Evolutionary conservation across 2,113 vertebrate genomes (phyloP).

Genomic region (Phylloscopus trochilus): DNA sequence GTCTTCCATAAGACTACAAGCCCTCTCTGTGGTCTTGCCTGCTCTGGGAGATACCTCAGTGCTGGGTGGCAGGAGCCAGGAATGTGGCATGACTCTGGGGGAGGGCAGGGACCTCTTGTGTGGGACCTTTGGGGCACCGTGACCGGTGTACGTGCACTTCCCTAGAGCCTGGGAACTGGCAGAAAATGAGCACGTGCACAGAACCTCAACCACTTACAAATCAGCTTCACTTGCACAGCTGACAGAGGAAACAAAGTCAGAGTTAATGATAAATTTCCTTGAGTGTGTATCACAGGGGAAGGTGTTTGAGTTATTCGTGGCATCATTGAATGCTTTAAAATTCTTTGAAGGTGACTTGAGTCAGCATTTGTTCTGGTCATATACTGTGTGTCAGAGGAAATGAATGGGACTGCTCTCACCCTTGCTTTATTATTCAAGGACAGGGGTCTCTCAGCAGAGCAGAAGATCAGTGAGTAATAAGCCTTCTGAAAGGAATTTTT

Average conservation of each 20-base stretch:
- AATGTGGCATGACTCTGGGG: neutral
- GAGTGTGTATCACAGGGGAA: neutral
- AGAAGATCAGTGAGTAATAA: neutral
- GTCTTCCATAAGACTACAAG: neutral
- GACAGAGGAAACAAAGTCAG: rapidly evolving
- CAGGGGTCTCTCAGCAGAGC: neutral
- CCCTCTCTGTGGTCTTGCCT: neutral
- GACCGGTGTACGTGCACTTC: rapidly evolving
- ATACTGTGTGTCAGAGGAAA: neutral
- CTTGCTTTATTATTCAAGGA: neutral
- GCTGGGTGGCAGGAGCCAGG: neutral
- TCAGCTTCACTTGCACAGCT: neutral
- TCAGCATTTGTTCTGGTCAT: neutral
- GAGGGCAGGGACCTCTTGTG: neutral
- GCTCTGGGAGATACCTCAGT: neutral
- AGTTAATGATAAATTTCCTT: neutral
- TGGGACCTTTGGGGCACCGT: neutral
- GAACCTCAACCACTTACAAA: neutral
- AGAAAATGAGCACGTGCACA: neutral
- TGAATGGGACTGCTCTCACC: neutral
- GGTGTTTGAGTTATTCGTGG: neutral
- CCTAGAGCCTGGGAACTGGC: neutral
- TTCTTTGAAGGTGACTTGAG: neutral
- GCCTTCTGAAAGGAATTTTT: neutral
- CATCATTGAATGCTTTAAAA: neutral